phyloP scores from a whole-genome alignment of 1,140 invertebrate genomes.

The Lutraria rhynchaena region DNA sequence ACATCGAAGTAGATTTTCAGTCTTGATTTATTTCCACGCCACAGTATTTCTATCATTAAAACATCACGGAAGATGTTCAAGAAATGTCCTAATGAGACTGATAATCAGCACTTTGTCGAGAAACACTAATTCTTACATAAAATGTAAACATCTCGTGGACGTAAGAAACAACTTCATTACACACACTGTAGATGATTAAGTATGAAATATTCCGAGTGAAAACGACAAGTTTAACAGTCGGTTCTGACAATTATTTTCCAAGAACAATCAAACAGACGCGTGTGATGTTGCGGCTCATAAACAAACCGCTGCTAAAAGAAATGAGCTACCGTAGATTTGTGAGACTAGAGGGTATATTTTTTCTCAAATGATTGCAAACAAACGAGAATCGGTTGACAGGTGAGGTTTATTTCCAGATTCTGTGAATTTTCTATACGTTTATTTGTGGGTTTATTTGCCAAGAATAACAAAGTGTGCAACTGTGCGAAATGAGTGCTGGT shows the following conservation, averaged over 20 bases:
- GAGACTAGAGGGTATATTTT: background rate
- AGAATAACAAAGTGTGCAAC: too few relatives aligned
- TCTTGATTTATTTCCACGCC: background rate
- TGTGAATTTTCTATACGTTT: too few relatives aligned
- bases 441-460: too few relatives aligned
- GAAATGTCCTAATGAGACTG: background rate
- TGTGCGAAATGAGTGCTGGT: too few relatives aligned
- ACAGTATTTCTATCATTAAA: background rate
- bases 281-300: background rate
- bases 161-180: background rate
- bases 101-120: constrained; percentile 10
- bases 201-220: background rate
- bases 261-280: background rate
- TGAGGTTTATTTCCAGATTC: too few relatives aligned
- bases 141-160: background rate
- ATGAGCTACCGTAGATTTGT: background rate
- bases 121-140: constrained; percentile 14
- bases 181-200: background rate
- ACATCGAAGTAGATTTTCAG: background rate
- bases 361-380: too few relatives aligned
- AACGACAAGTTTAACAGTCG: background rate
- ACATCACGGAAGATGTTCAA: background rate
- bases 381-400: too few relatives aligned
- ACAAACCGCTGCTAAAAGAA: background rate
- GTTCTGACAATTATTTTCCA: background rate